A percentile compares a stretch with the other conserved stretches of the same genome.
phyloP scores from a whole-genome alignment of 2,888 invertebrate species.

The Tenodera sinensis region DNA sequence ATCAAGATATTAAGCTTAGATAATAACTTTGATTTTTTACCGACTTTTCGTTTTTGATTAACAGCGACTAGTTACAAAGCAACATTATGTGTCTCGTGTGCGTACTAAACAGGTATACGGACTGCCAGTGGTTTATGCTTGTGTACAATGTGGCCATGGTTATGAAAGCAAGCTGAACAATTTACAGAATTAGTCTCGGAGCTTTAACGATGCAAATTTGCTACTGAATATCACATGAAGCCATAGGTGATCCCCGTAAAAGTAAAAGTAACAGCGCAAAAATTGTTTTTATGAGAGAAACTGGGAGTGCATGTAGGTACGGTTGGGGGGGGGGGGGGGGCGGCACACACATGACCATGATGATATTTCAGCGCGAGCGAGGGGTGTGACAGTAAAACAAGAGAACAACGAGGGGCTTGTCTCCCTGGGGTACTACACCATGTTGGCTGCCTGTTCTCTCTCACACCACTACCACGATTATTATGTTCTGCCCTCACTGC shows the following conservation, averaged over 20 bases:
- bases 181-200: not conserved
- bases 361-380: not conserved
- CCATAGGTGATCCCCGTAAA: not conserved
- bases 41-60: too few relatives aligned
- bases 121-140: too few relatives aligned
- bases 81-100: too few relatives aligned
- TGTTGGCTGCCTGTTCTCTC: not conserved
- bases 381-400: not conserved
- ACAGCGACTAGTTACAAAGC: too few relatives aligned
- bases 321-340: too few relatives aligned
- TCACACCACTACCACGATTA: not conserved
- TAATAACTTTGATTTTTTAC: too few relatives aligned
- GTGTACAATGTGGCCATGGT: too few relatives aligned
- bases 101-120: too few relatives aligned
- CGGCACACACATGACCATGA: not conserved
- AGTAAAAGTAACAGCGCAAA: not conserved
- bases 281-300: not conserved
- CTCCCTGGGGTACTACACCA: not conserved
- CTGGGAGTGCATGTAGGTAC: accelerated
- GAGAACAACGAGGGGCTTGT: not conserved
- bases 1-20: too few relatives aligned
- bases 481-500: not conserved
- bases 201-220: not conserved
- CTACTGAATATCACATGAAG: not conserved
- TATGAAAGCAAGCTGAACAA: too few relatives aligned